A percentile compares a stretch with the other conserved stretches of the same genome.
phyloP scores from a whole-genome alignment of 2,888 invertebrate species.

The Leistus spinibarbis region DNA sequence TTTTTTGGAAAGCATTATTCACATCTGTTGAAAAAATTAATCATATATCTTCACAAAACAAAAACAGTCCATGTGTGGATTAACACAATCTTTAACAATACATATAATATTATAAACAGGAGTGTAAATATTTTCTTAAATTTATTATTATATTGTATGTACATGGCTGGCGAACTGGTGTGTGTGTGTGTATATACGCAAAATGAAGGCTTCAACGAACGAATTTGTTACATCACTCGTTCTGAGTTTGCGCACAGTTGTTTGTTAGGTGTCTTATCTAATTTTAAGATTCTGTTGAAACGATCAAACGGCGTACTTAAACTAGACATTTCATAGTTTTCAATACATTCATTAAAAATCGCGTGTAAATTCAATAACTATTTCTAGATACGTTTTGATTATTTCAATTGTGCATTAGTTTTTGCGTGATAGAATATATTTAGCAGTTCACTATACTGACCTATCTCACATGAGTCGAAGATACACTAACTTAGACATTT shows the following conservation, averaged over 20 bases:
- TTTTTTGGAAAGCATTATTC: conserved; percentile 37
- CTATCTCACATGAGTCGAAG: no score
- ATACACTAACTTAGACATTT: no score
- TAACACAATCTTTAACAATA: conserved; percentile 54
- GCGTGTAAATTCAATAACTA: no score
- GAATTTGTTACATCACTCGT: not conserved
- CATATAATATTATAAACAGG: conserved; percentile 50
- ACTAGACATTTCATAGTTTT: no score
- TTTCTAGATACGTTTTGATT: no score
- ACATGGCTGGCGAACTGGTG: conserved; percentile 41
- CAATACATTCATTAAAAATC: no score
- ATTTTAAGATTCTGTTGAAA: not conserved
- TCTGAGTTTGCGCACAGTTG: not conserved
- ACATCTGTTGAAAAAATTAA: conserved; percentile 45
- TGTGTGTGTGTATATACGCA: no score
- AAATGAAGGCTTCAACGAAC: conserved; percentile 37
- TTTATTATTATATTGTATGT: conserved; percentile 43
- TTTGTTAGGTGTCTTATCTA: not conserved
- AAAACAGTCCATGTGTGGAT: conserved; percentile 53
- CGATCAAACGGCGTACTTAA: not conserved
- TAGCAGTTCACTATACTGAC: no score
- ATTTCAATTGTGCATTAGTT: no score
- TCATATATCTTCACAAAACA: conserved; percentile 45
- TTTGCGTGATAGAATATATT: no score
- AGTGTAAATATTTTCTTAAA: conserved; percentile 52